A percentile compares a stretch with the other conserved stretches of the same genome.
Evolutionary conservation across 1,140 invertebrate genomes (phyloP).

Genomic region (Macrobrachium rosenbergii): DNA sequence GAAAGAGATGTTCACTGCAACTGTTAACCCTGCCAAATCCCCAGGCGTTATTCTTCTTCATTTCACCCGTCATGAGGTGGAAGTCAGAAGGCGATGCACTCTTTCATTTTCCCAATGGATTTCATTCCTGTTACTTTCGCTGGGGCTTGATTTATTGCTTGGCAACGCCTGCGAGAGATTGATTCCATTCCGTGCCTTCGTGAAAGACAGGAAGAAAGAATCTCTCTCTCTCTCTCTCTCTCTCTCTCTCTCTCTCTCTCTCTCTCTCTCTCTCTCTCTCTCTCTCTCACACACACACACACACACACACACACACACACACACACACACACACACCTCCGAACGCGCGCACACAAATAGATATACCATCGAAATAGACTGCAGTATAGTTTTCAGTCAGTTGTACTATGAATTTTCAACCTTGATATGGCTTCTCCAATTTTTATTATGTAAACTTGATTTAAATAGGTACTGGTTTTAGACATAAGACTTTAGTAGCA

Average conservation of each 20-base stretch:
- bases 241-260: neutral
- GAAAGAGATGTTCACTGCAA: too few relatives aligned
- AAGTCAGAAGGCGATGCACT: too few relatives aligned
- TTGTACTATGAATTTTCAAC: neutral
- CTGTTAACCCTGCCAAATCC: too few relatives aligned
- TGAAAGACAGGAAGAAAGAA: neutral
- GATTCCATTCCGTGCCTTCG: neutral
- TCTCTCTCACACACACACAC: neutral
- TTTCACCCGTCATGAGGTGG: too few relatives aligned
- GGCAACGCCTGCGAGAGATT: neutral
- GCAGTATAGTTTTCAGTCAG: neutral
- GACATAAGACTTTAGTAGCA: too few relatives aligned
- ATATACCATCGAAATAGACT: conserved; percentile 8
- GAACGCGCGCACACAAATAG: neutral
- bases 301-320: conserved; percentile 16
- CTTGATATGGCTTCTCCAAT: too few relatives aligned
- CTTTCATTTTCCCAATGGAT: too few relatives aligned
- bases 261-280: neutral
- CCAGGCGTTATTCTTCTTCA: too few relatives aligned
- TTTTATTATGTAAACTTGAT: too few relatives aligned
- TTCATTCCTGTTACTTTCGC: too few relatives aligned
- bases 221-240: neutral
- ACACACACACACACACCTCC: neutral
- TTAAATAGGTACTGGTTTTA: too few relatives aligned
- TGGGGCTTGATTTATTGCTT: neutral